These are phyloP conservation scores for Tychaedon coryphoeus DNA, from an alignment of 2,113 vertebrate genomes.

Conservation along the genomic window DNA sequence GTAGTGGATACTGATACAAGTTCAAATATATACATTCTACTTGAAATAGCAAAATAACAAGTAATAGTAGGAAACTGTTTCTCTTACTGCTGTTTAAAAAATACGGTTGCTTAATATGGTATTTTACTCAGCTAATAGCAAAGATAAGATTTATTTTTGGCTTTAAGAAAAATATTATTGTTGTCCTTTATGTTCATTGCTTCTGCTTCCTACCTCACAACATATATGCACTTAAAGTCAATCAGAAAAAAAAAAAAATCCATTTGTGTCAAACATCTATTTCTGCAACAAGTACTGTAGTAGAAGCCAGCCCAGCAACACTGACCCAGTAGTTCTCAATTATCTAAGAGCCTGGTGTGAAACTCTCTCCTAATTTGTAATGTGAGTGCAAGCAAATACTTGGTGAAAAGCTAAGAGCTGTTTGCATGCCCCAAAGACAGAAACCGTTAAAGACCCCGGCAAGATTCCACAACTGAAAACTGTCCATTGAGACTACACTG, in stretches of 20 bases:
- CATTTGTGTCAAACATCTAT: background rate
- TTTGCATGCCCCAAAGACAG: background rate
- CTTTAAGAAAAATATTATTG: background rate
- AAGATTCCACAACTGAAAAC: background rate
- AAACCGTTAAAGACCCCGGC: background rate
- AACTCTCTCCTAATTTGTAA: background rate
- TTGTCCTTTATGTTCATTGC: background rate
- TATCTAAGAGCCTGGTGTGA: background rate
- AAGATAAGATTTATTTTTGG: background rate
- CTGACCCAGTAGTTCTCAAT: background rate
- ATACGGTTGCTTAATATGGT: background rate
- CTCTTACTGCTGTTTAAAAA: background rate
- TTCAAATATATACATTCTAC: background rate
- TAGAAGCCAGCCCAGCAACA: background rate
- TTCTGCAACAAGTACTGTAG: background rate
- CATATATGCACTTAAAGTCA: background rate
- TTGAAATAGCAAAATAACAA: background rate
- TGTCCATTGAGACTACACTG: background rate
- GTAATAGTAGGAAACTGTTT: background rate
- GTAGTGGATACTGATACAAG: background rate
- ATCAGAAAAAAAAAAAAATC: background rate
- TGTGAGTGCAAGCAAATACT: background rate
- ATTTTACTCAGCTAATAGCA: background rate
- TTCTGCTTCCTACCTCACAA: background rate
- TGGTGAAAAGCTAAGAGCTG: background rate